Base-by-base conservation (phyloP, 2,113 vertebrate genomes). In the Sander lucioperca region DNA sequence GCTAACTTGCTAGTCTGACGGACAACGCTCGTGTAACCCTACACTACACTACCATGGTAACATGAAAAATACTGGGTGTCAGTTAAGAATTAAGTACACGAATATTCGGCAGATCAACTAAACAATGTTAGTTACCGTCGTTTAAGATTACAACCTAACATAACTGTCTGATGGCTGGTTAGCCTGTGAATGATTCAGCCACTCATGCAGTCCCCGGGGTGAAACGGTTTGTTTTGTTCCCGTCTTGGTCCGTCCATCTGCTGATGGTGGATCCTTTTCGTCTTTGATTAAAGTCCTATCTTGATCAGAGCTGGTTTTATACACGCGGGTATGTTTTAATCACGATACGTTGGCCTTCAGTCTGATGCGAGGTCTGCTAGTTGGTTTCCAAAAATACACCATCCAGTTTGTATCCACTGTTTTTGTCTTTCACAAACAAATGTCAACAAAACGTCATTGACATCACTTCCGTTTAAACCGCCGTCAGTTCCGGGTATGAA, bases 381-480 rank as follows among this genome's bases (percentile, higher is more conserved):
- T 56, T 30, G 45, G 12, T 77, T 79, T 86, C 88, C 79, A 62
- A 80, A 88, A 91, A 92, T 73, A 88, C 79, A 64, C 77, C 25
- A 51, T 75, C 68, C 73, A 63, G 53, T 61, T 74, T 33, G 79
- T 80, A 75, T 73, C 69, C 80, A 84, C 66, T 93, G 89, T 91
- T 94, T 92, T 93, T 92, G 90, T 93, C 86, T 93, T 92, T 86
- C 93, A 88, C 94, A 91, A 95, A 94, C 61, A 87, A 93, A 95
- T 95, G 94, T 95, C 94, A 96, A 95, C 94, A 95, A 94, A 95
- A 89, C 91, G 54, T 39, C 30, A 43, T 50, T 61, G 18, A n/a
- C 88, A 83, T 82, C 74, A 85, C 69, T 72, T 90, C 83, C 11
- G 61, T 15, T 79, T 23, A 7, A 2, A 2, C 0, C 0, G 0